phyloP scores from a whole-genome alignment of 2,113 vertebrate genomes.

The Halcyon senegalensis region DNA sequence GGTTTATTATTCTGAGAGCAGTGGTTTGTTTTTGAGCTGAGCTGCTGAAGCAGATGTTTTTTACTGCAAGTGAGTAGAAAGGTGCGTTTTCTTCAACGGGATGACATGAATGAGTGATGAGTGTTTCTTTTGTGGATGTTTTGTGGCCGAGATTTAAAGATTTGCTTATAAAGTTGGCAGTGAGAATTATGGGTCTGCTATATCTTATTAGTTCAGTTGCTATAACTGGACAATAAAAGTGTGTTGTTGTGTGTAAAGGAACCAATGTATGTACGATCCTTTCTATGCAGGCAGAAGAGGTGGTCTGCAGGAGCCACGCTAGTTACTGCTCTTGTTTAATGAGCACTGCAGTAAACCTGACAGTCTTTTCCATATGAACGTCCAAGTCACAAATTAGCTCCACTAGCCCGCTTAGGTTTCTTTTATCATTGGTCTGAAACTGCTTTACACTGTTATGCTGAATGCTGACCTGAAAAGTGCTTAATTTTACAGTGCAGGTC shows the following conservation, averaged over 20 bases:
- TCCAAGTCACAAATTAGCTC: slow-evolving; percentile 9
- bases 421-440: neutral
- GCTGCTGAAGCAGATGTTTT: neutral
- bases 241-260: neutral
- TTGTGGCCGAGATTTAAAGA: neutral
- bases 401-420: neutral
- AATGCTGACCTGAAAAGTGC: neutral
- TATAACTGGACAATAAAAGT: neutral
- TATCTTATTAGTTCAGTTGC: neutral
- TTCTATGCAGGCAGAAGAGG: neutral
- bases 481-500: neutral
- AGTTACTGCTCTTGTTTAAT: neutral
- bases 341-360: neutral
- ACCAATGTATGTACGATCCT: neutral
- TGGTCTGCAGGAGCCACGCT: neutral
- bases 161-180: neutral
- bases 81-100: neutral
- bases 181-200: neutral
- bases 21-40: neutral
- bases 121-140: neutral
- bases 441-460: neutral
- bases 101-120: neutral
- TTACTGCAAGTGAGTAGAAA: neutral
- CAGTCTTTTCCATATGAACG: neutral
- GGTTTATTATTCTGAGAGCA: neutral